Conservation (phyloP, 2,113 vertebrate species). For the Oostethus manadensis region DNA sequence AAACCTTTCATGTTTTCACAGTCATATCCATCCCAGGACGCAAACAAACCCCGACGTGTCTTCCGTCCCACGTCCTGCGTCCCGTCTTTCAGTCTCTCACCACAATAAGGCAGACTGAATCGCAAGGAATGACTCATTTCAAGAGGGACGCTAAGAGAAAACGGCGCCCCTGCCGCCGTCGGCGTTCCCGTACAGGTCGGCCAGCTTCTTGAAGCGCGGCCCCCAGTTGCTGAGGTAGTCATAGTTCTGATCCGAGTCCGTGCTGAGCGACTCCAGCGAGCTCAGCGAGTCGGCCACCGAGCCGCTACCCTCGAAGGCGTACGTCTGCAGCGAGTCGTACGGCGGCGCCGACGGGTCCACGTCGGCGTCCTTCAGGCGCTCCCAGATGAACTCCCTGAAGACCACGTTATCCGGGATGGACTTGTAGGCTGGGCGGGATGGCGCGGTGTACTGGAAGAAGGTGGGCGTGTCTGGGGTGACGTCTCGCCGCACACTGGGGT, state of each 20-base stretch:
- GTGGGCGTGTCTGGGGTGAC: slow-evolving; percentile 89
- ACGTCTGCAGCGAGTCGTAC: slow-evolving; percentile 94
- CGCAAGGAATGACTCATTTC: slow-evolving; percentile 50
- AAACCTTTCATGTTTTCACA: slow-evolving; percentile 67
- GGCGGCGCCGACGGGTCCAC: slow-evolving; percentile 87
- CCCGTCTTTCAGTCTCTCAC: slow-evolving; percentile 51
- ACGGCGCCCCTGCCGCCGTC: slow-evolving; percentile 70
- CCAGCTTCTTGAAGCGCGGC: slow-evolving; percentile 93
- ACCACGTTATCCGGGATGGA: slow-evolving; percentile 89
- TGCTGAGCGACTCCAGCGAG: slow-evolving; percentile 89
- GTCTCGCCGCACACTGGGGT: slow-evolving; percentile 82
- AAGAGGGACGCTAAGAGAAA: slow-evolving; percentile 81
- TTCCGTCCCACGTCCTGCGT: slow-evolving; percentile 36
- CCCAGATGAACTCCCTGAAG: slow-evolving; percentile 96
- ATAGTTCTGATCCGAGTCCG: slow-evolving; percentile 95
- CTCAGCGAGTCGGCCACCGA: slow-evolving; percentile 91
- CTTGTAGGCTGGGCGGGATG: slow-evolving; percentile 72
- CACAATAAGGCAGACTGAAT: slow-evolving; percentile 43
- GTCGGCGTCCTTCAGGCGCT: slow-evolving; percentile 89
- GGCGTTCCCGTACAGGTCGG: slow-evolving; percentile 87
- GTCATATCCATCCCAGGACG: slow-evolving; percentile 60
- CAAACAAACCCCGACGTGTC: slow-evolving; percentile 59
- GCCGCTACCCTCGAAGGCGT: slow-evolving; percentile 89
- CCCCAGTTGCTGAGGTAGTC: slow-evolving; percentile 97
- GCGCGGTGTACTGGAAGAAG: slow-evolving; percentile 76